These are phyloP conservation scores for Scaptomyza reducta DNA, from an alignment of 2,888 invertebrate genomes.

Conservation along the genomic window DNA sequence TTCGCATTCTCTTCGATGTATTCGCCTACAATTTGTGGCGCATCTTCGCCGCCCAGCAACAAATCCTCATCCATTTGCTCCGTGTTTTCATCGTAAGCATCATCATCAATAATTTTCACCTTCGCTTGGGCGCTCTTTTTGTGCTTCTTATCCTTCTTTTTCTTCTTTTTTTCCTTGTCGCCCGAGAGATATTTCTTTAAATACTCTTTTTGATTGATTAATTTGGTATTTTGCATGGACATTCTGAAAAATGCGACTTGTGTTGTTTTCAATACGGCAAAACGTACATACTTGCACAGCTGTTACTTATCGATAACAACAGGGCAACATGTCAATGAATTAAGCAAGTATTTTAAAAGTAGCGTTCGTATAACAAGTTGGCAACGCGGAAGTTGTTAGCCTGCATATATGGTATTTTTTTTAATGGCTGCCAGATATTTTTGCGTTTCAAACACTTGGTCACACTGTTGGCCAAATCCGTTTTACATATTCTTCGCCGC, in stretches of 20 bases:
- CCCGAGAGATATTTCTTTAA: conserved; percentile 90
- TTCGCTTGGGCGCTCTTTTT: conserved; percentile 84
- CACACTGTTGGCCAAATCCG: conserved; percentile 10
- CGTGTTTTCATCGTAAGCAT: conserved; percentile 86
- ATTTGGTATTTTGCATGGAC: conserved; percentile 73
- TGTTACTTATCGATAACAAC: conserved; percentile 22
- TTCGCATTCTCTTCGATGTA: conserved; percentile 91
- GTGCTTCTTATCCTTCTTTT: conserved; percentile 84
- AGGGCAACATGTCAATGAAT: background rate
- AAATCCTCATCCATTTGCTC: conserved; percentile 86
- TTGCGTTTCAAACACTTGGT: background rate
- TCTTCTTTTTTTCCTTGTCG: conserved; percentile 87
- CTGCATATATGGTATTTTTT: background rate
- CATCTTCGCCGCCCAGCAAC: conserved; percentile 91
- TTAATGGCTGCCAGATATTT: background rate
- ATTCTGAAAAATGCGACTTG: conserved; percentile 34
- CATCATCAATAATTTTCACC: conserved; percentile 94
- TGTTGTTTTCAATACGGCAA: conserved; percentile 6
- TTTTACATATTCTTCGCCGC: conserved; percentile 3
- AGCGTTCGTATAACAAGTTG: background rate
- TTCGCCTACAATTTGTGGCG: conserved; percentile 94
- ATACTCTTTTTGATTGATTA: conserved; percentile 90
- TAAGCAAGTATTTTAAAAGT: conserved; percentile 2
- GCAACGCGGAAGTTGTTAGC: background rate
- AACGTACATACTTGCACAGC: conserved; percentile 3